Base-by-base conservation (phyloP, 2,888 invertebrate genomes). In the Pomacea canaliculata region DNA sequence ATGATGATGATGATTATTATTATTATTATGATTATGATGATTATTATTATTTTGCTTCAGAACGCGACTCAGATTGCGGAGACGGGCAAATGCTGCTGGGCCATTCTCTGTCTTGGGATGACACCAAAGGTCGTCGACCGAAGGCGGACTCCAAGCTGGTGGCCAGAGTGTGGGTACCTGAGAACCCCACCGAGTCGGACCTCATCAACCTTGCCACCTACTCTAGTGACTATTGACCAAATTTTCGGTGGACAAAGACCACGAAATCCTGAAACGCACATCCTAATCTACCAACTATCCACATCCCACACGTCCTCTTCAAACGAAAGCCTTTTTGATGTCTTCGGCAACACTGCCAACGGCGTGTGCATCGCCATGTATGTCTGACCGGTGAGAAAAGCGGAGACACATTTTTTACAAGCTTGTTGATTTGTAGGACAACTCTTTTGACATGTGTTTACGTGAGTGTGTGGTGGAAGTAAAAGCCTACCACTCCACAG, bases 61-160 rank as follows among this genome's bases (percentile, higher is more conserved):
- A 81, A 10, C 76, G 70, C 63, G 81, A 82, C 70, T 67, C 70
- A 16, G 76, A 76, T 7, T 63, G 65, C 56, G 82, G 78, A 4
- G 82, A 77, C 37, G 79, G 72, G 8, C 71, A 78, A 5, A 76
- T 83, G 7, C 76, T 89, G n/a, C 87, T 87, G 13, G 87, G 90
- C 2, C 97, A 97, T 90, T 97, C 97, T 0, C 91, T 97, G 71
- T 97, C 97, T 0, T 97, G 97, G 97, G 95, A 95, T 16, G 93
- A 96, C 83, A 93, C 93, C 83, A 93, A 94, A 81, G 75, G 77
- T 19, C 79, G 83, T 0, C 78, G 80, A 81, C 93, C 95, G 70
- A 94, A 94, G 60, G 93, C 94, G 0, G 95, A 95, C 79, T 94
- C 95, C 76, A 94, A 94, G 71, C 94, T 96, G 91, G 95, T 95